These are phyloP conservation scores for Agelas oroides DNA, from an alignment of 37 sponge, comb jelly and placozoan species.

Conservation along the genomic window DNA sequence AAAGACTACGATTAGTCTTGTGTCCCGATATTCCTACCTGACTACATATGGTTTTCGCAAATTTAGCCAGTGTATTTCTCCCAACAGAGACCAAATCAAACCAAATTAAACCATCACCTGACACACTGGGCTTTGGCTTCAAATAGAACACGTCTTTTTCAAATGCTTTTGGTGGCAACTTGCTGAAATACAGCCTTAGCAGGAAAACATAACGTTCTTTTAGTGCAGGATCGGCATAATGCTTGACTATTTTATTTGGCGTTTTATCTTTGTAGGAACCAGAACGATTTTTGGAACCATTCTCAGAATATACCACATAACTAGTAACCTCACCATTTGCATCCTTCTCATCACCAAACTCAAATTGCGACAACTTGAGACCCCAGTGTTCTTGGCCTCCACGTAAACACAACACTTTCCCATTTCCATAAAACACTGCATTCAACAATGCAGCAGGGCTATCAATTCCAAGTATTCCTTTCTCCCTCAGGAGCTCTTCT, in stretches of 20 bases:
- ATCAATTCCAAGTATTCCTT: constrained; percentile 15
- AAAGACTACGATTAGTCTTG: no score
- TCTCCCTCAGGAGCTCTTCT: constrained; percentile 19
- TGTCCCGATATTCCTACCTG: no score
- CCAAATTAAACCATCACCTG: no score
- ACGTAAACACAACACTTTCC: constrained; percentile 28
- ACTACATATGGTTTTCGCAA: no score
- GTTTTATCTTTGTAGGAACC: constrained; percentile 17
- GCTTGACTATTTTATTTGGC: constrained; percentile 25
- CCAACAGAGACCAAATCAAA: no score
- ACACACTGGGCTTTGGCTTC: no score
- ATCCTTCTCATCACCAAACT: constrained; percentile 6
- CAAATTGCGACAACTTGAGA: constrained; percentile 34
- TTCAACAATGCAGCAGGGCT: constrained; percentile 20
- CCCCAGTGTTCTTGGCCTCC: constrained; percentile 3
- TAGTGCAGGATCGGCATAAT: constrained; percentile 10
- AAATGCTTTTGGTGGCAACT: no score
- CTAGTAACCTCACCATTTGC: no score
- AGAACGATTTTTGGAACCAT: constrained; percentile 28
- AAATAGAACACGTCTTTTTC: no score
- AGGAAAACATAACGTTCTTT: constrained; percentile 24
- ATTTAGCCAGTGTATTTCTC: no score
- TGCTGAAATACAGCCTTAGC: constrained; percentile 6
- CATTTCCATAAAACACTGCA: constrained; percentile 39
- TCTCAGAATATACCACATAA: constrained; percentile 17